A percentile compares a stretch with the other conserved stretches of the same genome.
Evolutionary conservation across 1,140 invertebrate species (phyloP).

Genomic region (Proctacanthus coquilletti): DNA sequence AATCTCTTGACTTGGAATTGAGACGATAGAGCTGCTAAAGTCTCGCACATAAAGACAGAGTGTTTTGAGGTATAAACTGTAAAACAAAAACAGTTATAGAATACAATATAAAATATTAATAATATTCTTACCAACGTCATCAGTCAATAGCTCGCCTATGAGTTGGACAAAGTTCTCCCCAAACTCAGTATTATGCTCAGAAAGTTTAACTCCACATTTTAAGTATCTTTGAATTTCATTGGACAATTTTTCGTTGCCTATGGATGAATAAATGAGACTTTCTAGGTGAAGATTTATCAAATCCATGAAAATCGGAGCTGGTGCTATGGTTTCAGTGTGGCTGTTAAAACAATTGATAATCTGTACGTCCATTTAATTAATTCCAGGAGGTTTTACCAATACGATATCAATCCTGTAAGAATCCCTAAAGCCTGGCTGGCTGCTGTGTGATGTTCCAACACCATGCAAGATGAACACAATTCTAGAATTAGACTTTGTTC

Average conservation of each 20-base stretch:
- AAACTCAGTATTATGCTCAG: slow-evolving; percentile 18
- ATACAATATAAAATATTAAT: not conserved
- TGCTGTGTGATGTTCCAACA: slow-evolving; percentile 43
- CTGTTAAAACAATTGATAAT: not conserved
- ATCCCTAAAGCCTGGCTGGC: slow-evolving; percentile 53
- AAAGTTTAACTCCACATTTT: slow-evolving; percentile 21
- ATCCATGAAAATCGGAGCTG: slow-evolving; percentile 15
- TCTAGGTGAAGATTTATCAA: slow-evolving; percentile 28
- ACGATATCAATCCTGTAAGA: slow-evolving; percentile 47
- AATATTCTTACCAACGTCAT: slow-evolving; percentile 10
- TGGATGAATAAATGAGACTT: slow-evolving; percentile 21
- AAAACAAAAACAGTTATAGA: not conserved
- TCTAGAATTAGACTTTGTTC: slow-evolving; percentile 34
- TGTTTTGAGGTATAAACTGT: slow-evolving; percentile 18
- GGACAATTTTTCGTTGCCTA: slow-evolving; percentile 15
- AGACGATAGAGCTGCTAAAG: slow-evolving; percentile 24
- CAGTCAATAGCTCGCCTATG: slow-evolving; percentile 21
- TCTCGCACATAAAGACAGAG: slow-evolving; percentile 21
- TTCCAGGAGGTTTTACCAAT: slow-evolving; percentile 34
- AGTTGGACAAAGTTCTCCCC: slow-evolving; percentile 20
- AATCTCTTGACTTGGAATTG: slow-evolving; percentile 25
- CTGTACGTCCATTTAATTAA: slow-evolving; percentile 8
- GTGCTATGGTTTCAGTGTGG: slow-evolving; percentile 15
- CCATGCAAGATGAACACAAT: slow-evolving; percentile 38
- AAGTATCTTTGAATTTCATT: slow-evolving; percentile 18